A percentile compares a stretch with the other conserved stretches of the same genome.
These are phyloP conservation scores for Sander vitreus DNA, from an alignment of 2,113 vertebrate species.

Conservation along the genomic window DNA sequence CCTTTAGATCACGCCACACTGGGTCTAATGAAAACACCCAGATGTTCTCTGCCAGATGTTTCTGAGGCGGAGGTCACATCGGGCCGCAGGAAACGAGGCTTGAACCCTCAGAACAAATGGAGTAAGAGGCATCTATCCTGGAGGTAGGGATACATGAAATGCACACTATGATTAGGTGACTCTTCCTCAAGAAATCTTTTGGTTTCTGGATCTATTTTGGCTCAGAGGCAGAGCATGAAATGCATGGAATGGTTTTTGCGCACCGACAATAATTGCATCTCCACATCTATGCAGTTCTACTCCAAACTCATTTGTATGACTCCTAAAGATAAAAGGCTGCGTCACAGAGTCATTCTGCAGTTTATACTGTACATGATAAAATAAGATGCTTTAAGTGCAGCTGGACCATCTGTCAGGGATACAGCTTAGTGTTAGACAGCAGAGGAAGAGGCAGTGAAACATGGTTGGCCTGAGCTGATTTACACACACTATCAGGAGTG, in stretches of 20 bases:
- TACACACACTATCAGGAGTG: slow-evolving; percentile 17
- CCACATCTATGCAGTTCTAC: neutral
- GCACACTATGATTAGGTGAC: neutral
- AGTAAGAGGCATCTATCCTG: slow-evolving; percentile 95
- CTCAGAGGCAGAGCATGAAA: slow-evolving; percentile 9
- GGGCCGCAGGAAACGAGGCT: slow-evolving; percentile 84
- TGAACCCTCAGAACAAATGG: slow-evolving; percentile 88
- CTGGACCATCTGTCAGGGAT: slow-evolving; percentile 54
- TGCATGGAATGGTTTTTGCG: neutral
- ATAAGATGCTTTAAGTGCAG: slow-evolving; percentile 55
- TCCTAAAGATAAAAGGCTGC: slow-evolving; percentile 12
- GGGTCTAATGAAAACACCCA: slow-evolving; percentile 94
- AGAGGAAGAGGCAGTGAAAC: slow-evolving; percentile 31
- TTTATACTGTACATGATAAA: slow-evolving; percentile 32
- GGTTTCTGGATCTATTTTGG: slow-evolving; percentile 9
- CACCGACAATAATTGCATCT: neutral
- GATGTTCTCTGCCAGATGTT: slow-evolving; percentile 95
- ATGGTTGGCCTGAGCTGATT: slow-evolving; percentile 43
- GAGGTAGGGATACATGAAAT: slow-evolving; percentile 84
- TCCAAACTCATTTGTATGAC: neutral
- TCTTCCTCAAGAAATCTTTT: slow-evolving; percentile 15
- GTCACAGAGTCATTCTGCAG: slow-evolving; percentile 10
- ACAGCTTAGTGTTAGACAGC: slow-evolving; percentile 45
- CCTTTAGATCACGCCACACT: slow-evolving; percentile 90
- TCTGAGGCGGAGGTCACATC: slow-evolving; percentile 18